Evolutionary conservation across 2,888 invertebrate genomes (phyloP), one percentile per base, ranked within the genome.

Genomic region (Tipula lateralis): DNA sequence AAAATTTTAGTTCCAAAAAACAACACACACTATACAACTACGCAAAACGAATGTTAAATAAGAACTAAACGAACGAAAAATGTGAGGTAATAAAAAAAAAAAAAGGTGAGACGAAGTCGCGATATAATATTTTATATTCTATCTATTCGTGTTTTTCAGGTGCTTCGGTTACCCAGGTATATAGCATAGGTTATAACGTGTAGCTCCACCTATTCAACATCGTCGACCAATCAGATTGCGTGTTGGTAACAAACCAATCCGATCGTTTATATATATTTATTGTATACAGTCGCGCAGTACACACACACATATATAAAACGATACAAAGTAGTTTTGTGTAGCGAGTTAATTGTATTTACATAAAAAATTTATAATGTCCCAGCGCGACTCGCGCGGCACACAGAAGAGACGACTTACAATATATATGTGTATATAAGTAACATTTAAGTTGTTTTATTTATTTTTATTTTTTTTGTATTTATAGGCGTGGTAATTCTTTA

Each of bases 21-120:
- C 29, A n/a, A 82, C 82, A 82, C 13, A 82, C 24, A 9, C 1
- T 24, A 66, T 66, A 66, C n/a, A 84, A 84, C 84, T 84, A 84
- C 44, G 50, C 84, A 84, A 84, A 50, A 84, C 84, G 84, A 84
- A 84, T 50, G 84, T 29, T 84, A 84, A 84, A 84, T 29, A 84
- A 84, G 34, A 44, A 84, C 84, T 84, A 84, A 84, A 29, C 66
- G 66, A 84, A 29, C 66, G 66, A 66, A 50, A 34, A 83, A 34
- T 19, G 83, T 83, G 34, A 83, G 83, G 83, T 83, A 83, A 83
- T 83, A 83, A 83, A 83, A 83, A 66, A 66, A 24, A 50, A 50
- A 83, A 29, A 83, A 83, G 82, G 82, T 83, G 32, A 83, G 19
- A 32, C 83, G 30, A 29, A 82, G 30, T 9, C 32, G n/a, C 32